phyloP scores from a whole-genome alignment of 2,797 vertebrate genomes.

The Enteromius trimaculatus region DNA sequence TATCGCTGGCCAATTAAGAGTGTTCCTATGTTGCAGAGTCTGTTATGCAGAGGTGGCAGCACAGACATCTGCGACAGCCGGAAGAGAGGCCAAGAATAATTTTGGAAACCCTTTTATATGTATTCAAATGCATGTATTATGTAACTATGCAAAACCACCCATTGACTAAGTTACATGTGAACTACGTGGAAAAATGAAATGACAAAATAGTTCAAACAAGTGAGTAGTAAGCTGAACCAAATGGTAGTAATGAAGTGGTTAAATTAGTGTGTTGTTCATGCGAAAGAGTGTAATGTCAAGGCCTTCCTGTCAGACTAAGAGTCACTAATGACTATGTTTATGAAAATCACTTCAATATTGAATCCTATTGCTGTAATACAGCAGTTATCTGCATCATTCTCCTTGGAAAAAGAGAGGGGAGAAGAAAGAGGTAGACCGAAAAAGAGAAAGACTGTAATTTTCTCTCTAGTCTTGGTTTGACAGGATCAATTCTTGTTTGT shows the following conservation, averaged over 20 bases:
- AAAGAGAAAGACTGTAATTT: conserved; percentile 43
- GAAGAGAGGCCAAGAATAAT: not conserved
- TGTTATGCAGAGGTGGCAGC: conserved; percentile 4
- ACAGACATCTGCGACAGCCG: not conserved
- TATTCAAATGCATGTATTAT: not conserved
- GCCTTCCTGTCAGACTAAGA: conserved; percentile 22
- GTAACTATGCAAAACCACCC: not conserved
- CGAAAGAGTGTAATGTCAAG: not conserved
- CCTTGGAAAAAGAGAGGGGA: not conserved
- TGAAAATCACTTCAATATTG: conserved; percentile 49
- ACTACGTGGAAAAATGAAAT: not conserved
- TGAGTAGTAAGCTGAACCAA: not conserved
- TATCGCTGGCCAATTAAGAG: not conserved
- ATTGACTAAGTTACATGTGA: not conserved
- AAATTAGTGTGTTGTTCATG: conserved; percentile 12
- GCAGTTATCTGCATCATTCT: conserved; percentile 38
- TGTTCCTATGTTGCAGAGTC: not conserved
- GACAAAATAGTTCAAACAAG: not conserved
- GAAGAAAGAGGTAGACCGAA: conserved; percentile 25
- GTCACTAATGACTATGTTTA: conserved; percentile 38
- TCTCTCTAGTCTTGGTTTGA: conserved; percentile 42
- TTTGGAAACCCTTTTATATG: not conserved
- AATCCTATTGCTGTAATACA: conserved; percentile 37
- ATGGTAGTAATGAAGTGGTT: conserved; percentile 28
- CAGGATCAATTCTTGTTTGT: conserved; percentile 48